phyloP scores from a whole-genome alignment of 1,140 invertebrate genomes.

The Zaprionus vittiger region DNA sequence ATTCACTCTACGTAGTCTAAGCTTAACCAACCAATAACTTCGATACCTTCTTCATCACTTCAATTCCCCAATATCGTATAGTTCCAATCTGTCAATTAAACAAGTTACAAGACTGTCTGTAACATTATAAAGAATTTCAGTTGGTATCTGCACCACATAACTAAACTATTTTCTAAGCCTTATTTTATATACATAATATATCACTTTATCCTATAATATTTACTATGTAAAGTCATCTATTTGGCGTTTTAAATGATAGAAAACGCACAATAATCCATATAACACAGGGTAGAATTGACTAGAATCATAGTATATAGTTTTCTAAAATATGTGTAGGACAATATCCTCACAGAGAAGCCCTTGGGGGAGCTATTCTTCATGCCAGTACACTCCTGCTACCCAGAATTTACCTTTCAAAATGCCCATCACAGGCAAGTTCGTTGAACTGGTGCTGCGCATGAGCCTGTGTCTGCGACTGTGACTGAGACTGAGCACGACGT shows the following conservation, averaged over 20 bases:
- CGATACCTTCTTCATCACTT: slow-evolving; percentile 51
- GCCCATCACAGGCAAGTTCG: slow-evolving; percentile 54
- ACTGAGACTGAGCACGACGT: slow-evolving; percentile 58
- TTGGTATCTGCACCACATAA: not conserved
- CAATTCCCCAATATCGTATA: slow-evolving; percentile 57
- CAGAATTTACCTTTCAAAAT: slow-evolving; percentile 75
- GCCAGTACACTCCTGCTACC: not conserved
- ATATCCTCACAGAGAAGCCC: not conserved
- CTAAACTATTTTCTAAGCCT: not conserved
- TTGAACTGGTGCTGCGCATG: slow-evolving; percentile 56
- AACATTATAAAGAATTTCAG: not conserved
- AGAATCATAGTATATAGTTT: not conserved
- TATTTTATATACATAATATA: not conserved
- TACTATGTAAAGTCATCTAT: not conserved
- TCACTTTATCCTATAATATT: not conserved
- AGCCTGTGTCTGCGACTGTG: slow-evolving; percentile 14
- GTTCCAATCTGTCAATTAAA: slow-evolving; percentile 32
- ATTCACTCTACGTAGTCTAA: not conserved
- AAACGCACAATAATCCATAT: not conserved
- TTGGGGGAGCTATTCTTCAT: not conserved
- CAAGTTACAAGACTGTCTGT: not conserved
- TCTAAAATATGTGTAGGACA: not conserved
- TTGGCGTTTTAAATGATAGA: not conserved
- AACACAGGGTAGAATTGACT: not conserved
- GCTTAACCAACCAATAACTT: not conserved